These are phyloP conservation scores for Galerucella pusilla DNA, from an alignment of 2,888 invertebrate species.

Conservation along the genomic window DNA sequence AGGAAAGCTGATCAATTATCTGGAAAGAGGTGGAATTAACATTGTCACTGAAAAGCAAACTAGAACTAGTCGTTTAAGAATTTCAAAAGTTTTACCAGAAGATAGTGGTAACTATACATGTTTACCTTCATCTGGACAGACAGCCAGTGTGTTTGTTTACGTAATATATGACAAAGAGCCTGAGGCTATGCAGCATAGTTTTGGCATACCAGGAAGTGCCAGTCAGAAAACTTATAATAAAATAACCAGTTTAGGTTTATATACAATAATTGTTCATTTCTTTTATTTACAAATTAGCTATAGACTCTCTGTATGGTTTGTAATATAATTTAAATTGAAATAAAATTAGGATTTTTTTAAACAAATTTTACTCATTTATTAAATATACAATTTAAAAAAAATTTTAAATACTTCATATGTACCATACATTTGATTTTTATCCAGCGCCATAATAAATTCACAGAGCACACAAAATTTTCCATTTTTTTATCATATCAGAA, in stretches of 20 bases:
- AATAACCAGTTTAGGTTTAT: not conserved
- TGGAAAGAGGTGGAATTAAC: slow-evolving; percentile 85
- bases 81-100: slow-evolving; percentile 82
- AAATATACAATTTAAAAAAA: no score
- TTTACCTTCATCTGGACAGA: slow-evolving; percentile 73
- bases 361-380: not conserved
- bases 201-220: slow-evolving; percentile 47
- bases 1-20: slow-evolving; percentile 84
- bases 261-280: not conserved
- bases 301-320: not conserved
- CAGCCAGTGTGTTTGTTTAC: slow-evolving; percentile 70
- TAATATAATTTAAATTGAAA: not conserved
- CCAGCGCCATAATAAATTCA: no score
- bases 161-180: slow-evolving; percentile 68
- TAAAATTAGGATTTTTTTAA: not conserved
- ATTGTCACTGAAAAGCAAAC: slow-evolving; percentile 88
- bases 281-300: not conserved
- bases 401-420: no score
- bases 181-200: slow-evolving; percentile 65
- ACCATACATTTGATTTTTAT: no score
- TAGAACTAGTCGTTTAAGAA: slow-evolving; percentile 84
- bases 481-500: no score
- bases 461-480: no score
- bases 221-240: not conserved
- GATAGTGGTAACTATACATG: slow-evolving; percentile 93